Base-by-base conservation (phyloP, 1,140 invertebrate species). In the Cydia strobilella region DNA sequence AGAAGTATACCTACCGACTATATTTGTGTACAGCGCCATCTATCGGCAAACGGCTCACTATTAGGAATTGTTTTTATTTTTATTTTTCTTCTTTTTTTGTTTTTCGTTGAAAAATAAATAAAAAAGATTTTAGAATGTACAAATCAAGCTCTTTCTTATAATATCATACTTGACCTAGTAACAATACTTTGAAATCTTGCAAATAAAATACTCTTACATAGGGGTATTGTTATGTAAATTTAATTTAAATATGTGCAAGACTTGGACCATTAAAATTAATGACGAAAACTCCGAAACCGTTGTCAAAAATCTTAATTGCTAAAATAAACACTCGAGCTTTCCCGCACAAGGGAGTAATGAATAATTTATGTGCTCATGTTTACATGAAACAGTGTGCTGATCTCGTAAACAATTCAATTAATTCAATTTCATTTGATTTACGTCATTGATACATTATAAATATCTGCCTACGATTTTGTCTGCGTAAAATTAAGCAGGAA, bases 321-420 rank as follows among this genome's bases (percentile, higher is more conserved):
- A 59, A 59, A 59, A 59, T 59, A 59, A 23, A 59, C 31, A 69
- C n/a, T 66, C 23, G 23, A 66, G 63, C 15, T 51, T 69, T 69
- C n/a, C 27, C 65, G 31, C 31, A 69, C 65, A 12, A 42, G 65
- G 7, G 65, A 12, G n/a, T 13, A 69, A 69, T 69, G 65, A 69
- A 69, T 69, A 35, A 69, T 69, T 39, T 69, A 69, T 35, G 31
- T 23, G 1, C 35, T 35, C 65, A 18, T 69, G 35, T 69, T 69
- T 69, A 69, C 65, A 69, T 3, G 35, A 66, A 66, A 35, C 63
- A 66, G 18, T 69, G 35, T 69, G 13, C 63, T 65, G 65, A 39
- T 18, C 54, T 59, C 54, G 54, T 59, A 59, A 59, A 59, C 20
- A 23, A 23, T 59, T 59, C 9, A 20, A 59, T 59, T 23, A 59